phyloP scores from a whole-genome alignment of 2,113 vertebrate genomes.

The Nesogale talazaci region DNA sequence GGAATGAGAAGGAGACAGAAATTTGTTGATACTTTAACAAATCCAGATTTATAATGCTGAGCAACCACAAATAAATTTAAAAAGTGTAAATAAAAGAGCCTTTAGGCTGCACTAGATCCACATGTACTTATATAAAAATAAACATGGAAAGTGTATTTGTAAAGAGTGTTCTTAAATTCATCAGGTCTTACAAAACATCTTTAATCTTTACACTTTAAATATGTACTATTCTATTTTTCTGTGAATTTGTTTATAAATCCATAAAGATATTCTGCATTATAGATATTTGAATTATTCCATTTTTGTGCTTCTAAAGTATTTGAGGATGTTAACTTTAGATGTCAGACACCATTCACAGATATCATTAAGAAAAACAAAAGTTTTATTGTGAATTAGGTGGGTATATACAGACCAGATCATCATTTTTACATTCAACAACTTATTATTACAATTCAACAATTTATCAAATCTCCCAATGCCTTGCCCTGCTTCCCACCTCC shows the following conservation, averaged over 20 bases:
- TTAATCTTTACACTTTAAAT: constrained; percentile 26
- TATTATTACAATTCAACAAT: too few species aligned
- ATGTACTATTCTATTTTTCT: not conserved
- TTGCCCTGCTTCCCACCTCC: too few species aligned
- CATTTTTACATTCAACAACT: too few species aligned
- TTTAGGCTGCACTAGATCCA: not conserved
- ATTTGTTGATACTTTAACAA: constrained; percentile 1
- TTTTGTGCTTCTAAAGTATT: not conserved
- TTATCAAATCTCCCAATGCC: too few species aligned
- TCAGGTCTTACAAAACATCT: constrained; percentile 30
- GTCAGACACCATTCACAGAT: constrained; percentile 33
- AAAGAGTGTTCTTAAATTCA: constrained; percentile 30
- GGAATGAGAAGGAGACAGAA: not conserved
- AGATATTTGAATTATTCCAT: not conserved
- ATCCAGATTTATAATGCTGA: not conserved
- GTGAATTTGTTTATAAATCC: not conserved
- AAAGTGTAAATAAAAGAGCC: not conserved
- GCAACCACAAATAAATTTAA: not conserved
- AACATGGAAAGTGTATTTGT: not conserved
- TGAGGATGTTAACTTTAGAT: not conserved
- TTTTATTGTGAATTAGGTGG: too few species aligned
- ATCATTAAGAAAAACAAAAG: not conserved
- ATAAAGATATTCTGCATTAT: constrained; percentile 5
- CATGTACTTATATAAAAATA: constrained; percentile 33
- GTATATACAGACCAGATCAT: too few species aligned